Evolutionary conservation across 92 coral and sea anemone species (phyloP), one percentile per base, ranked within the genome.

Genomic region (Micromussa lordhowensis): DNA sequence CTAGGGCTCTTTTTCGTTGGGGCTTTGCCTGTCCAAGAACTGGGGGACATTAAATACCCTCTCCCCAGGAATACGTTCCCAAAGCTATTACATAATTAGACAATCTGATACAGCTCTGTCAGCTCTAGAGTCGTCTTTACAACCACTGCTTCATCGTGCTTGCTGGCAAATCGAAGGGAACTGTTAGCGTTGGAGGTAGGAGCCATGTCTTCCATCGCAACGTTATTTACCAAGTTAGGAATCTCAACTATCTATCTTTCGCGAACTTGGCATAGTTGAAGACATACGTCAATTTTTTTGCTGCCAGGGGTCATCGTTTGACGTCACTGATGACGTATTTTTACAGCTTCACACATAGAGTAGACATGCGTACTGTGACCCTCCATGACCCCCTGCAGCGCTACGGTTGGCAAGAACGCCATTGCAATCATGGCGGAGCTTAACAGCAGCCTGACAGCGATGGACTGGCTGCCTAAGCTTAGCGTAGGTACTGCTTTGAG

Each of bases 391-490:
- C 97, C 99, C 98, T 78, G 98, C 98, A 90, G 92, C 87, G 93
- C 59, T 85, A 66, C 84, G 96, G 99, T 96, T 98, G 99, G 99
- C 99, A 96, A 96, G 99, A 95, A 95, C 98, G 98, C 98, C 96
- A 95, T 94, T 93, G 93, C 89, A 92, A 96, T 96, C 92, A 98
- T 98, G 99, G 99, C 99, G 96, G 99, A 98, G 81, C 94, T 96
- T 71, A 98, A 96, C 82, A 97, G 96, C 86, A 98, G 99, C 91
- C 94, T 96, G 81, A 98, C 99, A 81, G 98, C 99, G 85, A 98
- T 98, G 99, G 99, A 98, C 96, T 98, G 99, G 99, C 98, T 98
- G 92, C 99, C 99, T 13, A 98, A 98, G 91, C 98, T 98, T 19
- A 96, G 96, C 86, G 99, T 98, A 51, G 99, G 99, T 61, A 91